Percentiles rank a stretch among this genome's conserved stretches.
These are phyloP conservation scores for Priocnemis perturbator DNA, from an alignment of 2,888 invertebrate genomes.

Conservation along the genomic window DNA sequence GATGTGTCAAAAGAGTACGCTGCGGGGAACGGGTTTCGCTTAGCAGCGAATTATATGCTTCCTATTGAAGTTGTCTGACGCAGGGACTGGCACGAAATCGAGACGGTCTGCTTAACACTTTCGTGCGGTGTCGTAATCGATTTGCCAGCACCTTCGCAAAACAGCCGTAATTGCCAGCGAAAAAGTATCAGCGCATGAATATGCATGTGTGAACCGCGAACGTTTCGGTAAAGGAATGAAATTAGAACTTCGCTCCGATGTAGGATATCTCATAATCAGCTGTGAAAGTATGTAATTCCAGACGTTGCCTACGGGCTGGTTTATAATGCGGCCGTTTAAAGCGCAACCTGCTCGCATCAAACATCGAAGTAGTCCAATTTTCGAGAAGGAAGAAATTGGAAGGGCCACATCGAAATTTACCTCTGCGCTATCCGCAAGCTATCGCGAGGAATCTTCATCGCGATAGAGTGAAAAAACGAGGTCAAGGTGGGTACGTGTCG, in stretches of 20 bases:
- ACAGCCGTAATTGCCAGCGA: no score
- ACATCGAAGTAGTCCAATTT: no score
- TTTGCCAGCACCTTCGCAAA: background rate
- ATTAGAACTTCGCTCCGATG: no score
- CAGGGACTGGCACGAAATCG: conserved; percentile 13
- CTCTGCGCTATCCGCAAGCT: background rate
- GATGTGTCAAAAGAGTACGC: conserved; percentile 56
- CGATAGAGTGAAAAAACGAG: conserved; percentile 42
- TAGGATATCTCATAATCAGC: no score
- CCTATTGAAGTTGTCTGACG: conserved; percentile 14
- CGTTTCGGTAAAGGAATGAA: no score
- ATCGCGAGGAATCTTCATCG: background rate
- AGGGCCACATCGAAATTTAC: background rate
- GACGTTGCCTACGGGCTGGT: no score
- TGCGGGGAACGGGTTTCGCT: conserved; percentile 18
- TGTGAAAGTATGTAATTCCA: no score
- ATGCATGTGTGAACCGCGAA: background rate
- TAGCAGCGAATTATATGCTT: conserved; percentile 13
- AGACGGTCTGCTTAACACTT: conserved; percentile 32
- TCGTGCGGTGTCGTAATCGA: conserved; percentile 29
- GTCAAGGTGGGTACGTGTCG: conserved; percentile 52
- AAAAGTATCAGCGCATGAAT: background rate
- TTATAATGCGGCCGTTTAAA: no score
- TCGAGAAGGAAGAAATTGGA: no score
- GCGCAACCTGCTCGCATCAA: no score